phyloP scores from a whole-genome alignment of 2,113 vertebrate species.

The Ivindomyrus marchei region DNA sequence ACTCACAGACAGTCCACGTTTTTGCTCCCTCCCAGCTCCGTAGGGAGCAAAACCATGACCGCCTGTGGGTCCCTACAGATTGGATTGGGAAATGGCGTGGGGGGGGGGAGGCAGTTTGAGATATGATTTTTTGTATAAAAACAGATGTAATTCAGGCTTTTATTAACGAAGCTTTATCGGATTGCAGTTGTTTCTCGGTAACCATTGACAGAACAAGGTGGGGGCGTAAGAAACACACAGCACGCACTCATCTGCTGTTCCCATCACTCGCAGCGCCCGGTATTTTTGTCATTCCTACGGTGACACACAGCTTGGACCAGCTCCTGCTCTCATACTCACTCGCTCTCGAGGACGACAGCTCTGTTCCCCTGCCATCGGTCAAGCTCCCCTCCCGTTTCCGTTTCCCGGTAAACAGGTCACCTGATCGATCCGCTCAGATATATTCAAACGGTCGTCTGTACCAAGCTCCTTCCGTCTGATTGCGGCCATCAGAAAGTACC shows the following conservation, averaged over 20 bases:
- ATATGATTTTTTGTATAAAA: not conserved
- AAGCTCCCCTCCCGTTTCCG: no score
- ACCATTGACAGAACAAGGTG: not conserved
- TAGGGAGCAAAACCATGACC: no score
- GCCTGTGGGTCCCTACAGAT: no score
- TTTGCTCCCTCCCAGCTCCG: not conserved
- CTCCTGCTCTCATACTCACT: not conserved
- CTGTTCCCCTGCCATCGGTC: not conserved
- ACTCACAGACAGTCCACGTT: not conserved
- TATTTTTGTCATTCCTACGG: not conserved
- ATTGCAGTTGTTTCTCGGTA: not conserved
- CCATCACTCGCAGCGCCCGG: not conserved
- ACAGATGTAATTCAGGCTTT: not conserved
- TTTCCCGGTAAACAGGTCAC: not conserved
- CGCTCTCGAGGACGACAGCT: not conserved
- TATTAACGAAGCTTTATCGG: not conserved
- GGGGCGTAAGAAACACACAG: not conserved
- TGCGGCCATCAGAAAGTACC: not conserved
- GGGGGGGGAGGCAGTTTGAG: not conserved
- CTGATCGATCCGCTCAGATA: not conserved
- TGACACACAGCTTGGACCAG: not conserved
- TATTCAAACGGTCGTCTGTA: not conserved
- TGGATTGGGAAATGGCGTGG: no score
- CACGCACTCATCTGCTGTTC: not conserved
- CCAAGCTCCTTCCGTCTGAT: not conserved